phyloP scores from a whole-genome alignment of 2,888 invertebrate genomes.

The Hemistola chrysoprasaria region DNA sequence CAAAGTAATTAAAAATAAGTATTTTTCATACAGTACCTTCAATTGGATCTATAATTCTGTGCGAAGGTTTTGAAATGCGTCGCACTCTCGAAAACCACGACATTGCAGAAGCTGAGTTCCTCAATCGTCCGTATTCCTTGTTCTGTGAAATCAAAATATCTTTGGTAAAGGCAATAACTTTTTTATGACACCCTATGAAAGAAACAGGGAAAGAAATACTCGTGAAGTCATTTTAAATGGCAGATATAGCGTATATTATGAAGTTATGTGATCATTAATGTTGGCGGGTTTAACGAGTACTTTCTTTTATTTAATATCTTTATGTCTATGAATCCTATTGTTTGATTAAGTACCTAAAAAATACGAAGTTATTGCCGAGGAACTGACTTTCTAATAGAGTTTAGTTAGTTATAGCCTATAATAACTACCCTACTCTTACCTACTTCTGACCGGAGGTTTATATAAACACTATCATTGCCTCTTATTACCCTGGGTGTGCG shows the following conservation, averaged over 20 bases:
- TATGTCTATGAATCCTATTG: background rate
- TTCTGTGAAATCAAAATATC: constrained; percentile 50
- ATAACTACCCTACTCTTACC: background rate
- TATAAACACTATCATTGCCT: too few species aligned
- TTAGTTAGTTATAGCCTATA: background rate
- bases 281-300: too few species aligned
- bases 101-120: constrained; percentile 45
- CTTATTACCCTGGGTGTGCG: too few species aligned
- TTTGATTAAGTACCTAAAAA: too few species aligned
- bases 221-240: too few species aligned
- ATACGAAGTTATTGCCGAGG: background rate
- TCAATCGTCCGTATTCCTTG: constrained; percentile 51
- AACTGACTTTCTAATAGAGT: background rate
- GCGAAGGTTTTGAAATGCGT: constrained; percentile 61
- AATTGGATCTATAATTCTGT: constrained; percentile 66
- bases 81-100: constrained; percentile 67
- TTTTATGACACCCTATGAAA: too few species aligned
- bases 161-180: too few species aligned
- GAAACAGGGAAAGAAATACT: background rate
- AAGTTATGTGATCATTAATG: too few species aligned
- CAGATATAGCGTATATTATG: too few species aligned
- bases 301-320: too few species aligned
- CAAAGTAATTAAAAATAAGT: too few species aligned
- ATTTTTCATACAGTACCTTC: constrained; percentile 53
- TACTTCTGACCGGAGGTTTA: background rate